Evolutionary conservation across 2,888 invertebrate genomes (phyloP), one percentile per base, ranked within the genome.

Genomic region (Drosophila greeni): DNA sequence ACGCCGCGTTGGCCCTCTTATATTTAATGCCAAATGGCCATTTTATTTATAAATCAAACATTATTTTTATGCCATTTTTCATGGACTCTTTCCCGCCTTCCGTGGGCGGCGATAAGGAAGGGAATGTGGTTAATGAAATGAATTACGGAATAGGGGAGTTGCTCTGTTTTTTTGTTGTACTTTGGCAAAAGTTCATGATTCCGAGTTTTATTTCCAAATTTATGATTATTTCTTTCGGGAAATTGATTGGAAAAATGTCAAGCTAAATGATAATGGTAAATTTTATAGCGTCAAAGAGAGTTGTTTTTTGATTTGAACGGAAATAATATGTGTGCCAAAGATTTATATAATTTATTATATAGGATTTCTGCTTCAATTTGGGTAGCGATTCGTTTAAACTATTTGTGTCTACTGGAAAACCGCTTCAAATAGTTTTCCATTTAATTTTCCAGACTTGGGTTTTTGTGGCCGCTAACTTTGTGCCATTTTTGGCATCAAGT

Each of bases 31-130:
- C 37, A 49, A 72, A 65, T 72, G 57, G 69, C 40, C 66, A 62
- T 61, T 75, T 74, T 51, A 72, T 76, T 76, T 69, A 61, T 72
- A 71, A 61, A 61, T 62, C 66, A 66, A 60, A 59, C 66, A 58
- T 53, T 43, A 51, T 49, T 73, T 73, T 71, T 40, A 71, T 68
- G 59, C 34, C 59, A 68, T 47, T 62, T 45, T 36, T 39, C 49
- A 62, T 62, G 49, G 51, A 9, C 48, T 40, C 40, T 34, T 61
- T 60, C 59, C 56, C 45, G 56, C 45, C 20, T 37, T 11, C 8
- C 24, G 9, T 31, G 16, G 14, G 29, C 12, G 16, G 29, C 59
- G 40, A 58, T 56, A 56, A 31, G 31, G n/a, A 31, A 45, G 42
- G 6, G 34, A 56, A 24, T 49, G 59, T 49, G 48, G 24, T 11